phyloP scores from a whole-genome alignment of 2,888 invertebrate species.

The Trachelus stipa region DNA sequence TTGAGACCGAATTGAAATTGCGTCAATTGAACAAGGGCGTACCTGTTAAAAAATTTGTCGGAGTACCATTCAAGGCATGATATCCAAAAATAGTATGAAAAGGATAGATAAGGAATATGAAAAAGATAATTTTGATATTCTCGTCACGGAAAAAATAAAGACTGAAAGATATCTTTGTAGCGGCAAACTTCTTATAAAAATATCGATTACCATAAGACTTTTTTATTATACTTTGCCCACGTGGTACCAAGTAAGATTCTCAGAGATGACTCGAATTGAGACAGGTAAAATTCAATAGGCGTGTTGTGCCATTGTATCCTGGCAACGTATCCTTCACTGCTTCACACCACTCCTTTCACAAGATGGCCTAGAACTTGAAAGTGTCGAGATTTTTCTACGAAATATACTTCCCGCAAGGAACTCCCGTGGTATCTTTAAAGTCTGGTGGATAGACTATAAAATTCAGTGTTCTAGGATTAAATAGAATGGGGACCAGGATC shows the following conservation, averaged over 20 bases:
- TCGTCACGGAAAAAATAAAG: neutral
- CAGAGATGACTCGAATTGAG: neutral
- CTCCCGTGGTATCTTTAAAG: neutral
- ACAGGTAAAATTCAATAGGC: constrained; percentile 30
- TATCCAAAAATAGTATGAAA: neutral
- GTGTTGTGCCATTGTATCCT: constrained; percentile 46
- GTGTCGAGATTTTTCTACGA: constrained; percentile 10
- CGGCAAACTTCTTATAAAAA: neutral
- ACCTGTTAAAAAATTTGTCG: constrained; percentile 43
- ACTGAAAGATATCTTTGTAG: neutral
- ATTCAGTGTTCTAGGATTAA: neutral
- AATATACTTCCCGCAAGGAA: constrained; percentile 4
- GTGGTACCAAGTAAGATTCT: neutral
- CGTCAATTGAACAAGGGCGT: constrained; percentile 38
- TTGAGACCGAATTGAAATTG: constrained; percentile 47
- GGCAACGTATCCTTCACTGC: constrained; percentile 37
- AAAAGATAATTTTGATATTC: neutral
- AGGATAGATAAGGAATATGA: neutral
- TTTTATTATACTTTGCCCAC: neutral
- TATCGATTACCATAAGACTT: neutral
- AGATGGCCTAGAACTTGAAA: constrained; percentile 29
- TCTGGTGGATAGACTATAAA: constrained; percentile 4
- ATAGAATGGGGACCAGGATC: constrained; percentile 16
- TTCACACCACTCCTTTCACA: constrained; percentile 12
- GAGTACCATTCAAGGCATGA: constrained; percentile 44